These are phyloP conservation scores for Oophaga pumilio DNA, from an alignment of 2,113 vertebrate genomes.

Conservation along the genomic window DNA sequence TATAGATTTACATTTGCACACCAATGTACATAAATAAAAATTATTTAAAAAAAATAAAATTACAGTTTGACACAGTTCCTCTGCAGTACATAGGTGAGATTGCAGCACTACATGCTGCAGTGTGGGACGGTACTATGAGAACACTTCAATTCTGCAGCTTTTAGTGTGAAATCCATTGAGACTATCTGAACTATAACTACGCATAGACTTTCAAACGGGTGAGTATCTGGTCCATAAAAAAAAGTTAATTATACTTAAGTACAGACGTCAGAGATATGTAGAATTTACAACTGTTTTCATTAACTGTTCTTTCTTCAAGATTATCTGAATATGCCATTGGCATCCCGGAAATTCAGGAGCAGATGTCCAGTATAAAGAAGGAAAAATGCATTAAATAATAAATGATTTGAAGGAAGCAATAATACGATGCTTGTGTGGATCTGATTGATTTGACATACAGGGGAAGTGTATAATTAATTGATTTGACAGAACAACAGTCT, in stretches of 20 bases:
- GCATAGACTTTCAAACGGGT: background rate
- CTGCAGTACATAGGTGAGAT: background rate
- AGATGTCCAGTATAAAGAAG: background rate
- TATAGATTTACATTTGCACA: too few species aligned
- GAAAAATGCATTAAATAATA: slow-evolving; percentile 22
- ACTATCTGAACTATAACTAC: background rate
- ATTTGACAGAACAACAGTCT: background rate
- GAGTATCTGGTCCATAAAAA: background rate
- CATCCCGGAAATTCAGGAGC: slow-evolving; percentile 1
- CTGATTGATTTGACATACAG: slow-evolving; percentile 32
- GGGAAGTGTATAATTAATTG: background rate
- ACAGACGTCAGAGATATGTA: background rate
- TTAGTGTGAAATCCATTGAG: background rate
- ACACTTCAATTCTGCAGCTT: background rate
- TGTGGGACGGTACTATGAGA: background rate
- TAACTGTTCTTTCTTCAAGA: background rate
- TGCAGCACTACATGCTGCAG: background rate
- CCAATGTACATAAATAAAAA: too few species aligned
- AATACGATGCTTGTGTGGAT: background rate
- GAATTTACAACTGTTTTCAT: background rate
- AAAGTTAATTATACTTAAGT: background rate
- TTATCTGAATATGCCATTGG: background rate
- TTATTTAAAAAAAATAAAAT: too few species aligned
- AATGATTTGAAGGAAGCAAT: slow-evolving; percentile 12
- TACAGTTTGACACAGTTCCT: background rate